Percentiles rank a stretch among this genome's conserved stretches.
Conservation (phyloP, 2,797 vertebrate species). For the Amphiprion clarkii region DNA sequence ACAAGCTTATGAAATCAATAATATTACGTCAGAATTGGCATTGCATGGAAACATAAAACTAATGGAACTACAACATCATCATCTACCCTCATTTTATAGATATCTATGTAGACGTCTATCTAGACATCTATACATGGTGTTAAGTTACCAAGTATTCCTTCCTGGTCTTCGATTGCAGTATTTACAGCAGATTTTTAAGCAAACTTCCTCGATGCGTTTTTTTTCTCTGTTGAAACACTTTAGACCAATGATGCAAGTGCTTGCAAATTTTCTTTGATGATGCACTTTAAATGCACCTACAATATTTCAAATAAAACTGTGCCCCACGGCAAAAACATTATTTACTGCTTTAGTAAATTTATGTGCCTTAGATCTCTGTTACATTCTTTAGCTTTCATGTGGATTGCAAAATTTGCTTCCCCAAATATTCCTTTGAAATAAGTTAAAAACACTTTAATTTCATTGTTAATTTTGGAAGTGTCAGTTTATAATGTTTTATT, state of each 20-base stretch:
- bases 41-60: not conserved
- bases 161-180: not conserved
- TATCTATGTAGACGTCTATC: no score
- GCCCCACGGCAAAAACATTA: constrained; percentile 16
- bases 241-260: constrained; percentile 29
- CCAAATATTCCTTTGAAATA: not conserved
- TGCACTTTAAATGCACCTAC: constrained; percentile 28
- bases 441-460: not conserved
- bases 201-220: not conserved
- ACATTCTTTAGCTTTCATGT: not conserved
- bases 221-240: not conserved
- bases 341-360: constrained; percentile 9
- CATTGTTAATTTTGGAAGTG: not conserved
- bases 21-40: not conserved
- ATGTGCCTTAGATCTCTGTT: constrained; percentile 1
- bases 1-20: not conserved
- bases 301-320: constrained; percentile 19
- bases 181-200: not conserved
- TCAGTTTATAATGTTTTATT: not conserved
- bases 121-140: not conserved
- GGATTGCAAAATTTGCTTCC: not conserved
- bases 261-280: constrained; percentile 24
- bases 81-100: not conserved
- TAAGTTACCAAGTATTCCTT: not conserved
- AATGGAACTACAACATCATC: not conserved